Base-by-base conservation (phyloP, 2,888 invertebrate genomes). In the Agapostemon virescens region DNA sequence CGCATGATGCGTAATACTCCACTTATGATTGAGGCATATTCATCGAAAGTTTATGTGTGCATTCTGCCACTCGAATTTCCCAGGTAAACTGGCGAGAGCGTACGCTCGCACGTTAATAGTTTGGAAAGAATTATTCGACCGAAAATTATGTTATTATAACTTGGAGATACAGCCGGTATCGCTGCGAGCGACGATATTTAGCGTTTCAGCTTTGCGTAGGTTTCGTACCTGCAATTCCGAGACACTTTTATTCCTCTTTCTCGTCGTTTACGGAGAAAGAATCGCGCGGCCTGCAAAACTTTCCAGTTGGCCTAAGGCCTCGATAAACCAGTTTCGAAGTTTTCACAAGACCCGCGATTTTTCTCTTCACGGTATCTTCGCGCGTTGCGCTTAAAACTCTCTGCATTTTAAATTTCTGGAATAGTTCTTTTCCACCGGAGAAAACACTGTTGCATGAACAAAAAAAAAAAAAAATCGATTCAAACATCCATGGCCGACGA, bases 271-370 rank as follows among this genome's bases (percentile, higher is more conserved):
- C 66, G n/a, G 23, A 7, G 38, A 67, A 61, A 77, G 72, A 77
- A 68, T 58, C 70, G 58, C 63, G 42, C 45, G 33, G 45, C 61
- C 30, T 55, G 64, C 64, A 45, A 49, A 72, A 72, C 26, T 67
- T 45, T 30, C 67, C 20, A 30, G 33, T 36, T 20, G 42, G 61
- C 71, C 40, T 45, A 17, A 40, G 26, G 33, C 67, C 36, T 23
- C 55, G 36, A 55, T 33, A 42, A 77, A 67, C 77, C 45, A 61
- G 73, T 77, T 64, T 63, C 77, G 11, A 67, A 77, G 71, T 67
- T 77, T 72, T 13, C 71, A 11, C n/a, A 26, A 42, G 26, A 33
- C 23, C 30, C 15, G 30, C 38, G 38, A 33, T 58, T 33, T 77
- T 63, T 33, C 55, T 26, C 20, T 30, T n/a, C 45, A 36, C 9